Percentiles rank a stretch among this genome's conserved stretches.
Evolutionary conservation across 2,113 vertebrate species (phyloP).

Genomic region (Macrotis lagotis): DNA sequence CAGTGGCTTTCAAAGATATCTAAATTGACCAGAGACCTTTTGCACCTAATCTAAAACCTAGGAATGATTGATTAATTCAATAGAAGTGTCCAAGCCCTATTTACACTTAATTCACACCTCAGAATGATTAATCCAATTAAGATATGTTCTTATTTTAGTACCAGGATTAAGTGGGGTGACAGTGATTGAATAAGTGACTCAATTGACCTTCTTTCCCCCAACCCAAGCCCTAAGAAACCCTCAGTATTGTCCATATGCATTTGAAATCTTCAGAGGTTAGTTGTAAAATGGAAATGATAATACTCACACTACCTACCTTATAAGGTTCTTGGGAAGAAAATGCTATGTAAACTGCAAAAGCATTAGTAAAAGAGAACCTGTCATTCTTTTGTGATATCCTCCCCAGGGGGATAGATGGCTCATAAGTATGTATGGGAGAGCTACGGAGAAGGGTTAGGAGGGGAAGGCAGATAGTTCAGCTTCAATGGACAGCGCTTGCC

Average conservation of each 20-base stretch:
- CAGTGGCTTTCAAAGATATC: background rate
- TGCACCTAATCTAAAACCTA: background rate
- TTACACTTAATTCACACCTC: background rate
- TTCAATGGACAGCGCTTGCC: constrained; percentile 41
- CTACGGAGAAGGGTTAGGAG: background rate
- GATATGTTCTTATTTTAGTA: background rate
- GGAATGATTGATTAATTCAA: background rate
- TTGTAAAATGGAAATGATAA: background rate
- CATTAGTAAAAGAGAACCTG: background rate
- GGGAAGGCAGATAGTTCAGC: constrained; percentile 67
- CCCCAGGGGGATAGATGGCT: background rate
- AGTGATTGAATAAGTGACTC: background rate
- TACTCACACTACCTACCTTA: background rate
- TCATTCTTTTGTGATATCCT: background rate
- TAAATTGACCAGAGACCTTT: background rate
- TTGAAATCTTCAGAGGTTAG: background rate
- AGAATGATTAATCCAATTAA: background rate
- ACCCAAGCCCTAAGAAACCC: background rate
- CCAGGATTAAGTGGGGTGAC: background rate
- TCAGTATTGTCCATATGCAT: background rate
- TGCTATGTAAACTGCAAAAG: background rate
- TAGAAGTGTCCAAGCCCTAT: background rate
- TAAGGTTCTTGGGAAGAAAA: background rate
- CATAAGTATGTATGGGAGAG: background rate
- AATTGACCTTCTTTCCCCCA: background rate